These are phyloP conservation scores for Mustela nigripes DNA, from an alignment of 2,113 vertebrate genomes.

Conservation along the genomic window DNA sequence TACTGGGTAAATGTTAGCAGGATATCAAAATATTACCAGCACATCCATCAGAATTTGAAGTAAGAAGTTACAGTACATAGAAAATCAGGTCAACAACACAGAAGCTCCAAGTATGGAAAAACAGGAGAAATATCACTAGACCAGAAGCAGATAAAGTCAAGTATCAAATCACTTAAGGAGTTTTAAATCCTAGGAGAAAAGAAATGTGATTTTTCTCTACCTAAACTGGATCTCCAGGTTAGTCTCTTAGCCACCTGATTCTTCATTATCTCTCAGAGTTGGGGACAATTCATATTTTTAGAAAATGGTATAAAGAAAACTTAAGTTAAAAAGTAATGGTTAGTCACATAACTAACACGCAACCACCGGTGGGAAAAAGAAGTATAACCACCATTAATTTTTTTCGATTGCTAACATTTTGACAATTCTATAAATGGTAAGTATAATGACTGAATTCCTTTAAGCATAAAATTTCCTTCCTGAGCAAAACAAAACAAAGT, in stretches of 20 bases:
- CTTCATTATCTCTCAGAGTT: not conserved
- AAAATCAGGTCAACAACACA: not conserved
- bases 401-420: constrained; percentile 16
- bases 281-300: not conserved
- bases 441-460: not conserved
- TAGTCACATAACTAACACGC: not conserved
- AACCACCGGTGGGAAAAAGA: not conserved
- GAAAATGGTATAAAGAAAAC: not conserved
- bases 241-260: not conserved
- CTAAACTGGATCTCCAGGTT: not conserved
- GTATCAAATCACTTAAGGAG: not conserved
- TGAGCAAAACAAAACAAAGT: not conserved
- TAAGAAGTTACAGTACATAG: not conserved
- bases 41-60: not conserved
- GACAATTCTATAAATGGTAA: constrained; percentile 25
- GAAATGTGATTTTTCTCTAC: not conserved
- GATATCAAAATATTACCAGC: not conserved
- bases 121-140: not conserved
- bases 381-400: constrained; percentile 36
- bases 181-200: not conserved
- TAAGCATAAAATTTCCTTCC: constrained; percentile 13
- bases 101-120: not conserved
- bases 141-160: not conserved
- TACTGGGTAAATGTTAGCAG: not conserved
- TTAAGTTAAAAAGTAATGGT: constrained; percentile 42